A percentile compares a stretch with the other conserved stretches of the same genome.
phyloP scores from a whole-genome alignment of 2,113 vertebrate species.

The Oncorhynchus keta region DNA sequence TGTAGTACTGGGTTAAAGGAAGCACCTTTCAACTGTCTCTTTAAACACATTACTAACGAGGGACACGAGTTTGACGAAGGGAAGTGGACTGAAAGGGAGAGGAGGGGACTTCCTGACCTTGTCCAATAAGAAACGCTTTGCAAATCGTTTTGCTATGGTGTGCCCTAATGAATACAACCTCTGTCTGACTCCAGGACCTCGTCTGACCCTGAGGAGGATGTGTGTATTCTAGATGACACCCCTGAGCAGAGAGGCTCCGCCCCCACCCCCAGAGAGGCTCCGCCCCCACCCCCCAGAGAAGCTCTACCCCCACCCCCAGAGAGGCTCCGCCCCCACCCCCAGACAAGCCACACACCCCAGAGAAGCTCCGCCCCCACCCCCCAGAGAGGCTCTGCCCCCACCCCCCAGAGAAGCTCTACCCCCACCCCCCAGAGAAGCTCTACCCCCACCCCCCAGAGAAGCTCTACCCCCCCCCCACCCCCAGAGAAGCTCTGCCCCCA shows the following conservation, averaged over 20 bases:
- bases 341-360: too few species aligned
- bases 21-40: background rate
- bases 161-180: background rate
- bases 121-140: too few species aligned
- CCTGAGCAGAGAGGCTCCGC: background rate
- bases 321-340: background rate
- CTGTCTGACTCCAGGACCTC: background rate
- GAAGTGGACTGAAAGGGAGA: too few species aligned
- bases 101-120: too few species aligned
- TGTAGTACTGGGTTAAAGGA: background rate
- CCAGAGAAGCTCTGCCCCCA: background rate
- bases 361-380: slow-evolving; percentile 20
- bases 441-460: background rate
- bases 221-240: background rate
- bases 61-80: too few species aligned
- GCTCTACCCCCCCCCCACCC: background rate
- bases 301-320: slow-evolving; percentile 40
- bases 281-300: slow-evolving; percentile 1
- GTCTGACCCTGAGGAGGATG: background rate
- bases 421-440: slow-evolving; percentile 8
- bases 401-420: background rate
- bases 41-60: background rate
- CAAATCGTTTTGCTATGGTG: too few species aligned
- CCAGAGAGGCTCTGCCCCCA: background rate
- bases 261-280: too few species aligned